Base-by-base conservation (phyloP, 2,888 invertebrate genomes). In the Priocnemis perturbator region DNA sequence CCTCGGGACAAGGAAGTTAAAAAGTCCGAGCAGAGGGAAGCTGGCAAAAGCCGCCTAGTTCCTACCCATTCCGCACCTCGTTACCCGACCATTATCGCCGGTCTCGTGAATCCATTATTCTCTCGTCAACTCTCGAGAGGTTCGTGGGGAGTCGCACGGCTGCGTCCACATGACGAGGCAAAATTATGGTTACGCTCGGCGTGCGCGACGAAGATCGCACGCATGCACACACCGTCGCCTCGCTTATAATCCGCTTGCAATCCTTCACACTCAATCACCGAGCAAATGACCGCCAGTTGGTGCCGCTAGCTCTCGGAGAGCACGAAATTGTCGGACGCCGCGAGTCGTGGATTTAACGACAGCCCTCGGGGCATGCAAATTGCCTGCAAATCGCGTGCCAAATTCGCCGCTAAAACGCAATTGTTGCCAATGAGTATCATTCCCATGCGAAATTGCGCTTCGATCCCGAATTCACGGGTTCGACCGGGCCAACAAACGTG, bases 31-130 rank as follows among this genome's bases (percentile, higher is more conserved):
- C 9, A 15, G 44, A 20, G 47, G 59, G 53, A 47, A 9, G n/a
- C 17, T 59, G 60, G 65, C 70, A 61, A 67, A 62, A 76, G 71
- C 68, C 59, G 56, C 57, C 62, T 50, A 56, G 69, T 72, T 69
- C 69, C 67, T 60, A 58, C 64, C 65, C 63, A 60, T 76, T 73
- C 69, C 63, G 52, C 59, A 71, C 64, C 79, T 81, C 81, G 82
- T 82, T 82, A 80, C 62, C 57, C 68, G 67, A 65, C 77, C 76
- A 81, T 82, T 82, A 81, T 79, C 65, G 69, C 74, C 69, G 69
- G 67, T 62, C 70, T 70, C 62, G 61, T 61, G 71, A 77, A 74
- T 75, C 68, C 73, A 77, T 79, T 76, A 73, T 77, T 78, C 73
- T 71, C 79, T 71, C 65, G 69, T 73, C 74, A 68, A 66, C 71